phyloP scores from a whole-genome alignment of 2,888 invertebrate species.

The Trissolcus japonicus region DNA sequence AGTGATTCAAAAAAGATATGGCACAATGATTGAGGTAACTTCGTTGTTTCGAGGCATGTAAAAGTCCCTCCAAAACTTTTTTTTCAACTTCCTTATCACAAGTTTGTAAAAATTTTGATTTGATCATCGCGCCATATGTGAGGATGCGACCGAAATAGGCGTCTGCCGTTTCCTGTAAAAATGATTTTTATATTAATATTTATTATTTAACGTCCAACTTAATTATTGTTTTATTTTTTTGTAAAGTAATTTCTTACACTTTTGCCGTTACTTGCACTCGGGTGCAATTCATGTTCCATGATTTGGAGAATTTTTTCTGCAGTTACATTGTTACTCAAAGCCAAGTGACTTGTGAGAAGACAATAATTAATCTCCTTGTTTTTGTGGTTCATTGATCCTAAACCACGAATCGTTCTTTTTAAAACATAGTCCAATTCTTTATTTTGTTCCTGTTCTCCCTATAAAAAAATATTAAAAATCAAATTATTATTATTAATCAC shows the following conservation, averaged over 20 bases:
- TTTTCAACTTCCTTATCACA: slow-evolving; percentile 77
- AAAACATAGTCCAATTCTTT: slow-evolving; percentile 82
- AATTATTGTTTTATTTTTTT: not conserved
- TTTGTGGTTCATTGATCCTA: slow-evolving; percentile 82
- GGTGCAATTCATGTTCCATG: slow-evolving; percentile 82
- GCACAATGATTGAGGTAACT: slow-evolving; percentile 81
- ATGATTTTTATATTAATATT: slow-evolving; percentile 1
- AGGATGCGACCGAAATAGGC: slow-evolving; percentile 84
- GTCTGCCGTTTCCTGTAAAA: slow-evolving; percentile 84
- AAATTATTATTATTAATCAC: not conserved
- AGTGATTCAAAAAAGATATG: slow-evolving; percentile 80
- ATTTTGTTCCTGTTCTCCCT: slow-evolving; percentile 76
- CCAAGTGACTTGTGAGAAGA: slow-evolving; percentile 81
- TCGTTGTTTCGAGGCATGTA: slow-evolving; percentile 80
- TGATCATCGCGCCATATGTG: slow-evolving; percentile 83
- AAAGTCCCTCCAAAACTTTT: slow-evolving; percentile 76
- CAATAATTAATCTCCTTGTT: slow-evolving; percentile 84
- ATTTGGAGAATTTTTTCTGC: slow-evolving; percentile 79
- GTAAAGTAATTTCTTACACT: slow-evolving; percentile 78
- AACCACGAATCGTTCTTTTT: slow-evolving; percentile 83
- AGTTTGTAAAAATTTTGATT: slow-evolving; percentile 80
- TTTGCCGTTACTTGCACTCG: slow-evolving; percentile 80
- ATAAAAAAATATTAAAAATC: slow-evolving; percentile 59
- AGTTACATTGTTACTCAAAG: slow-evolving; percentile 77
- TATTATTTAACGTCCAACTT: not conserved